Evolutionary conservation across 2,113 vertebrate genomes (phyloP), one percentile per base, ranked within the genome.

Genomic region (Cyprinodon brontotheroides): DNA sequence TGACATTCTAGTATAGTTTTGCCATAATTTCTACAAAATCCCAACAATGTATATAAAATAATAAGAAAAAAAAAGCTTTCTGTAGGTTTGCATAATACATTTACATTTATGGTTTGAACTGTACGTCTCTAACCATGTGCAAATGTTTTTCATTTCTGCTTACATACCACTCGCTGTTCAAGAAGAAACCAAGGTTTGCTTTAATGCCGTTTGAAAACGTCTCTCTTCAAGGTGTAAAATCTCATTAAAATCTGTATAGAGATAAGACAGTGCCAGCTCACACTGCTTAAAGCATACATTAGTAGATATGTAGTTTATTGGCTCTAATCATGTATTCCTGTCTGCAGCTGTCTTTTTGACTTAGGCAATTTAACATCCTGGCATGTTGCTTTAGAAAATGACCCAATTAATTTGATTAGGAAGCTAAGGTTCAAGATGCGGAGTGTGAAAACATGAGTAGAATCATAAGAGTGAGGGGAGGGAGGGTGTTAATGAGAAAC

Each of bases 321-420:
- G 29, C 69, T 74, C 70, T 86, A 89, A 92, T 86, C 90, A 78
- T 80, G 85, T 64, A 87, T 89, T 86, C 83, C 72, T 86, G 85
- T 89, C 80, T 80, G 22, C 45, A 29, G 66, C 79, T 77, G 73
- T 78, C 80, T 80, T 87, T 64, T 78, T 14, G 10, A 68, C 75
- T 80, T 61, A 72, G 78, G 77, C 78, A 73, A 79, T 87, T 87
- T 81, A 82, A 79, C 76, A 87, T 81, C 75, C 61, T 68, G 59
- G 82, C 61, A 86, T 82, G 83, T 77, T 86, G 77, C 68, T 78
- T 64, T 81, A 82, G 91, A 29, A 90, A 89, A 85, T 85, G 60
- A 88, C 86, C 86, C 81, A 89, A 85, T 89, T 92, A 83, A 89
- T 91, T 86, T 87, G 89, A 92, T 89, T 86, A 88, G 80, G 76